Evolutionary conservation across 2,888 invertebrate species (phyloP).

Genomic region (Agonopterix alstromeriana): DNA sequence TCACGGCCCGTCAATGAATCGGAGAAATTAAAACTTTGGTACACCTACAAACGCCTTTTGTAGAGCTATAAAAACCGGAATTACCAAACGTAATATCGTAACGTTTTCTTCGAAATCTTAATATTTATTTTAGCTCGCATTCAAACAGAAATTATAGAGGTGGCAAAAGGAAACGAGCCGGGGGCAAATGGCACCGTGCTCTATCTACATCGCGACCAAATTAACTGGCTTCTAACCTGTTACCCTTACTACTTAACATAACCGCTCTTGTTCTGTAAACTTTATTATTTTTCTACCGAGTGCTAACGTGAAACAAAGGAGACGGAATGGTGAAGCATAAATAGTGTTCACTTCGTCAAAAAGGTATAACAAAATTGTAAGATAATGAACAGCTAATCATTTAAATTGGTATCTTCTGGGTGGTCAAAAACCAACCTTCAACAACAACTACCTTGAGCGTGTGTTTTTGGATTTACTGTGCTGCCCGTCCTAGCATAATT

Average conservation of each 20-base stretch:
- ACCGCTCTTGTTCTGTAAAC: constrained; percentile 13
- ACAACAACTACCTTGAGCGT: no score
- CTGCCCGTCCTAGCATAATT: no score
- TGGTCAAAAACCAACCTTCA: no score
- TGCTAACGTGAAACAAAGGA: no score
- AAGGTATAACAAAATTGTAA: no score
- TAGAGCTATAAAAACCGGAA: neutral
- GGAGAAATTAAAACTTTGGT: constrained; percentile 17
- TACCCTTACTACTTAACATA: constrained; percentile 26
- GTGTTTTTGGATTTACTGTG: no score
- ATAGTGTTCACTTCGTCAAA: no score
- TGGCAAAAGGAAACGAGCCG: constrained; percentile 40
- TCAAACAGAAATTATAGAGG: constrained; percentile 54
- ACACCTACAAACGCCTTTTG: neutral
- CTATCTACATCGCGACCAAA: constrained; percentile 64
- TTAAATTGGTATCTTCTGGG: no score
- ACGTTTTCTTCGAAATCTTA: constrained; percentile 8
- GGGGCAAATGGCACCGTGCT: constrained; percentile 51
- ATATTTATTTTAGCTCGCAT: constrained; percentile 40
- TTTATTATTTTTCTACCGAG: constrained; percentile 13
- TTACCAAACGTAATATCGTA: neutral
- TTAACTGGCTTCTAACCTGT: constrained; percentile 53
- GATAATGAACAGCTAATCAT: no score
- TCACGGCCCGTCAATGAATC: constrained; percentile 24
- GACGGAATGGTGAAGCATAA: no score